Base-by-base conservation (phyloP, 2,888 invertebrate genomes). In the Watsonalla cultraria region DNA sequence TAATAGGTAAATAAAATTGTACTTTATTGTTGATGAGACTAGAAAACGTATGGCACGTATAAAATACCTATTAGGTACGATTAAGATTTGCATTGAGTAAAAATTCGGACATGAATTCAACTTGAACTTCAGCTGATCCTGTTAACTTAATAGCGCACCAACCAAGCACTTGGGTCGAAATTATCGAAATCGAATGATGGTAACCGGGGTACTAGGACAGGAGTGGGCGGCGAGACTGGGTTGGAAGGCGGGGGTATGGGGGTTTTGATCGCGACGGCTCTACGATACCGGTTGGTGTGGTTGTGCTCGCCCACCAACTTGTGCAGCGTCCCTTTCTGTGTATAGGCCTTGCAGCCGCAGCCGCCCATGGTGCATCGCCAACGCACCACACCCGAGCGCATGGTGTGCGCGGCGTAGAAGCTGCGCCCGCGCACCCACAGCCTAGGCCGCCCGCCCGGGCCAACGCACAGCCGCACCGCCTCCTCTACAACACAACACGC, bases 291-390 rank as follows among this genome's bases (percentile, higher is more conserved):
- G 15, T 80, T 81, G n/a, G 71, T 76, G 71, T 90, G 90, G 67
- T 90, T 90, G 72, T 90, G 90, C 56, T 89, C 90, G 13, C 90
- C 90, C 45, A 90, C 86, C 42, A 90, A 76, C 63, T 90, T 90
- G 72, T 89, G 89, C 5, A 90, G 66, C 6, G 85, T 81, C 42
- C 90, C 90, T 59, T 84, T 85, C 66, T 88, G 88, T 9, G 90
- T 90, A 76, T 90, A 90, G 2, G 90, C 90, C 65, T 90, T 90
- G 69, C 90, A 90, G 34, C 88, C 88, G 61, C 90, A 90, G 49
- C 90, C 90, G 54, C 90, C 90, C 90, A 90, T 90, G 0, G 90
- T 90, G 70, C 90, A 90, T 0, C 90, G 84, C 90, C 90, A 90
- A 59, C 90, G 87, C 54, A 90, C 90, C 13, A 89, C 82, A 47